These are phyloP conservation scores for Aptenodytes forsteri DNA, from an alignment of 2,113 vertebrate species.

Conservation along the genomic window DNA sequence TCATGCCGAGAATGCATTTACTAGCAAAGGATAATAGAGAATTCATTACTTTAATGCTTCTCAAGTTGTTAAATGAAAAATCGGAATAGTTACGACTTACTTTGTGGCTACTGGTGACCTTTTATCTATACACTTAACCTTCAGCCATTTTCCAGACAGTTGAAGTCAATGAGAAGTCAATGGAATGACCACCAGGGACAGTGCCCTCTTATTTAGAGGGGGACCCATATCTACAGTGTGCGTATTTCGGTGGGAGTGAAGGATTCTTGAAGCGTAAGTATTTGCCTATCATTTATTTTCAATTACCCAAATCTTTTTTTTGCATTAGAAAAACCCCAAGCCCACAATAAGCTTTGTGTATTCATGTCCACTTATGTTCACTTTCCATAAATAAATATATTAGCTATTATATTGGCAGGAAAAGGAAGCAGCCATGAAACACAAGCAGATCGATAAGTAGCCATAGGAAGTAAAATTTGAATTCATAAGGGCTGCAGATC, in stretches of 20 bases:
- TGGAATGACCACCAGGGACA: not conserved
- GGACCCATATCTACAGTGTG: not conserved
- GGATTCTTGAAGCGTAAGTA: not conserved
- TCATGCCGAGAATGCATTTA: not conserved
- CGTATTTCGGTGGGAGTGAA: not conserved
- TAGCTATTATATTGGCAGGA: not conserved
- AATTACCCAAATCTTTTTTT: not conserved
- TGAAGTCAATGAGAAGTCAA: not conserved
- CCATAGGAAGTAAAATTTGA: not conserved
- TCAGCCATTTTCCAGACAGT: not conserved
- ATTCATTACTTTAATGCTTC: constrained; percentile 45
- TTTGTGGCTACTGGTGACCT: constrained; percentile 26
- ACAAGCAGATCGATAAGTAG: not conserved
- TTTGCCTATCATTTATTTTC: not conserved
- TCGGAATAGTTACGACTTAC: not conserved
- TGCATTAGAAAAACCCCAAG: not conserved
- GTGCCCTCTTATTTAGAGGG: not conserved
- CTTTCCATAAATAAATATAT: not conserved
- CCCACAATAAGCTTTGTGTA: not conserved
- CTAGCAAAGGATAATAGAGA: constrained; percentile 9
- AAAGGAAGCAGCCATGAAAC: not conserved
- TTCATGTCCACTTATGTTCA: not conserved
- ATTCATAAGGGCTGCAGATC: not conserved
- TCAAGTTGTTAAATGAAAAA: constrained; percentile 37
- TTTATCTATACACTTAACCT: constrained; percentile 13